phyloP scores from a whole-genome alignment of 2,888 invertebrate genomes.

The Stenodera caucasica region DNA sequence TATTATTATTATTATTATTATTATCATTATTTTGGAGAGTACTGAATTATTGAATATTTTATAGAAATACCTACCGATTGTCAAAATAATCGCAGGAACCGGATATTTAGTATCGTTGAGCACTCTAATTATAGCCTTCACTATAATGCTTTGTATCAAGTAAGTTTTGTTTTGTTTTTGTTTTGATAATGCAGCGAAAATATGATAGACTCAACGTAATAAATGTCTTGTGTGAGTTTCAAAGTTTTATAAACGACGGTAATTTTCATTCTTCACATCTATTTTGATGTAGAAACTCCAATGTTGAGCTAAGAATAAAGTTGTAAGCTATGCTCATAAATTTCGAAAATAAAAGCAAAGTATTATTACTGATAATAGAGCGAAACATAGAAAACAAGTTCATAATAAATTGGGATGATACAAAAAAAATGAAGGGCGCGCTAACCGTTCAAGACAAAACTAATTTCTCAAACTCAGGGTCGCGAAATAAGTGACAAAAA shows the following conservation, averaged over 20 bases:
- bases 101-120: conserved; percentile 62
- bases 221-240: background rate
- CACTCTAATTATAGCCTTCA: conserved; percentile 60
- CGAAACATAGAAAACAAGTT: no score
- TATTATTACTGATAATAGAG: no score
- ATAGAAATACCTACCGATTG: conserved; percentile 57
- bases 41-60: conserved; percentile 39
- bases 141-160: conserved; percentile 62
- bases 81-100: conserved; percentile 59
- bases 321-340: no score
- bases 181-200: no score
- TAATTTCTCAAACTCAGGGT: no score
- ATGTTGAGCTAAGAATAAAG: no score
- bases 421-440: no score
- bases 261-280: background rate
- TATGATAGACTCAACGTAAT: no score
- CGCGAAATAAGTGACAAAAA: no score
- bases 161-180: conserved; percentile 48
- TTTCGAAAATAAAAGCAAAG: no score
- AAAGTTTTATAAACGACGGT: background rate
- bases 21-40: background rate
- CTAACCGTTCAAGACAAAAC: no score
- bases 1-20: background rate
- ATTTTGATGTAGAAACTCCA: background rate
- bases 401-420: no score